Evolutionary conservation across 2,797 vertebrate genomes (phyloP).

Genomic region (Lepilemur ruficaudatus): DNA sequence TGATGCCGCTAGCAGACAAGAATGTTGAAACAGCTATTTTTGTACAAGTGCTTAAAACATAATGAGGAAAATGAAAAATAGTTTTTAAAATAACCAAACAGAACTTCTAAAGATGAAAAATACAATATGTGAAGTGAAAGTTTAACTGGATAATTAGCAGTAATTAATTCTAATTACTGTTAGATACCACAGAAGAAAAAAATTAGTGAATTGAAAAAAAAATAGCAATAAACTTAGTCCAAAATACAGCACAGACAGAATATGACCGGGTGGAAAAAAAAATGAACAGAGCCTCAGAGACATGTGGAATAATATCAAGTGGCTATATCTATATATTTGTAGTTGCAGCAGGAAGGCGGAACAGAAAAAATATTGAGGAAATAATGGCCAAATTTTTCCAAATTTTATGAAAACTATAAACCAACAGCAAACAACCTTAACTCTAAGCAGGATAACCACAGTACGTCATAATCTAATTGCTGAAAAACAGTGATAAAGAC

Average conservation of each 20-base stretch:
- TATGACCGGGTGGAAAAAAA: fast-evolving
- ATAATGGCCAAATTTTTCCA: background rate
- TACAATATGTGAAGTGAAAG: background rate
- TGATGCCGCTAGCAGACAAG: background rate
- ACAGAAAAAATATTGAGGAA: background rate
- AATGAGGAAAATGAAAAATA: background rate
- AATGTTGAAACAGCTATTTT: background rate
- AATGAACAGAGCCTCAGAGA: background rate
- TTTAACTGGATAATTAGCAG: background rate
- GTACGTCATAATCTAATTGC: background rate
- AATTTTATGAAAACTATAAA: background rate
- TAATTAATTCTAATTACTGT: too few species aligned
- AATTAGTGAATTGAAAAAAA: background rate
- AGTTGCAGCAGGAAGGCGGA: background rate
- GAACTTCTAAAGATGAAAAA: background rate
- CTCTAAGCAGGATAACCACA: background rate
- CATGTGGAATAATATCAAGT: background rate
- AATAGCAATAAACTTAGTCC: background rate
- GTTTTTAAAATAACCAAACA: background rate
- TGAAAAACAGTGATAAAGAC: background rate
- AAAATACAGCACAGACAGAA: background rate
- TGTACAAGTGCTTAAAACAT: background rate
- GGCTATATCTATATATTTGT: background rate
- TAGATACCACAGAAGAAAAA: background rate
- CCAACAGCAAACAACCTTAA: background rate